These are phyloP conservation scores for Carcharodon carcharias DNA, from an alignment of 2,797 vertebrate genomes.

Conservation along the genomic window DNA sequence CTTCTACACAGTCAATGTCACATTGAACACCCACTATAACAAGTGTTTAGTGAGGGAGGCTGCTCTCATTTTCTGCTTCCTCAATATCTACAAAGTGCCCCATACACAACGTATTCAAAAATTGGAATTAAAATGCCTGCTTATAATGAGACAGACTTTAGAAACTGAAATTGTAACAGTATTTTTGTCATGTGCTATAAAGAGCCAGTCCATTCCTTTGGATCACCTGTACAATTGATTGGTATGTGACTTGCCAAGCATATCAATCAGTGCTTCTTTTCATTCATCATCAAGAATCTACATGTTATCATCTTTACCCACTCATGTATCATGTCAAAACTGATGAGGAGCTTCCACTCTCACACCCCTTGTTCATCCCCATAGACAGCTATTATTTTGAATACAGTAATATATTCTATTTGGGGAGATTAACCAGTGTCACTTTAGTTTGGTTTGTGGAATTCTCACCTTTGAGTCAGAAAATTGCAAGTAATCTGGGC, in stretches of 20 bases:
- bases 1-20: background rate
- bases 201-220: background rate
- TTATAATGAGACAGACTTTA: background rate
- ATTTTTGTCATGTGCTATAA: background rate
- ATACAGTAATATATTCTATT: background rate
- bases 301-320: background rate
- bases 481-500: background rate
- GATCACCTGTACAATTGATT: background rate
- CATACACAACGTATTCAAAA: background rate
- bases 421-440: background rate
- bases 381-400: background rate
- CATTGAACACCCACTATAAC: background rate
- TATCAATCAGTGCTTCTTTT: background rate
- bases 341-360: background rate
- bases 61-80: background rate
- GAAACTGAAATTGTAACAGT: background rate
- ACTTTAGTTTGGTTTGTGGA: background rate
- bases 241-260: background rate
- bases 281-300: background rate
- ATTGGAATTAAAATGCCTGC: background rate
- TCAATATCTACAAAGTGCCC: background rate
- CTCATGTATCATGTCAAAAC: background rate
- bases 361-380: background rate
- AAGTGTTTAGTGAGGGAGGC: background rate
- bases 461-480: background rate